phyloP scores from a whole-genome alignment of 1,140 invertebrate genomes.

The Thaumetopoea pityocampa region DNA sequence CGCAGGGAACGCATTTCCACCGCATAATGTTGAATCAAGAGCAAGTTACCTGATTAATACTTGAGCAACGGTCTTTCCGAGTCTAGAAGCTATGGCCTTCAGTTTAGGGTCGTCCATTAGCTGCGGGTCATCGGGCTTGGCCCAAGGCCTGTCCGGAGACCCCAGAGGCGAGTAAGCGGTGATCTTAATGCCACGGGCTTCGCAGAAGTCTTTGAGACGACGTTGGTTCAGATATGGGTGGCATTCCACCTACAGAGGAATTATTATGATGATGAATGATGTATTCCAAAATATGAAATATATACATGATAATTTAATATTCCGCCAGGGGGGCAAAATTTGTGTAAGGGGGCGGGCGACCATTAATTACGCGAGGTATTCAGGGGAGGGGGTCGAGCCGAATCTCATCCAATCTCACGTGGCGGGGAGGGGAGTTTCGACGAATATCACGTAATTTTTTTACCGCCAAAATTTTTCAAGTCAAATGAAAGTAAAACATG shows the following conservation, averaged over 20 bases:
- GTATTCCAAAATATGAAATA: too few relatives aligned
- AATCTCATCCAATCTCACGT: too few relatives aligned
- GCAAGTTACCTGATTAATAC: constrained; percentile 78
- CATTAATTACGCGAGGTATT: too few relatives aligned
- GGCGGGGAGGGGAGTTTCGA: too few relatives aligned
- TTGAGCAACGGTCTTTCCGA: constrained; percentile 82
- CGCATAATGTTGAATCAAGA: not conserved
- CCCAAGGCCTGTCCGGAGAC: constrained; percentile 80
- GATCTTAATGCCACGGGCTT: constrained; percentile 73
- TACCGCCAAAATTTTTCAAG: not conserved
- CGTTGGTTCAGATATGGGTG: constrained; percentile 84
- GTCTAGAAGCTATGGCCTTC: constrained; percentile 77
- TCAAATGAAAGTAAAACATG: too few relatives aligned
- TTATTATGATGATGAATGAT: too few relatives aligned
- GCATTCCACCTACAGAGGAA: constrained; percentile 78
- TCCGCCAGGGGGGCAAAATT: not conserved
- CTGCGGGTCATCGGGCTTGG: constrained; percentile 80
- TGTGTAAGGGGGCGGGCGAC: not conserved
- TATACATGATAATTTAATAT: too few relatives aligned
- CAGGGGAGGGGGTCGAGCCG: too few relatives aligned
- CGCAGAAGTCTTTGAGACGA: constrained; percentile 78
- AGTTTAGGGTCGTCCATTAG: constrained; percentile 81
- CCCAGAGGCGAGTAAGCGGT: constrained; percentile 84
- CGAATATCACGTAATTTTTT: not conserved
- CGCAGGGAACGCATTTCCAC: not conserved